A percentile compares a stretch with the other conserved stretches of the same genome.
Conservation (phyloP, 1,140 invertebrate species). For the Drosophila kikkawai region DNA sequence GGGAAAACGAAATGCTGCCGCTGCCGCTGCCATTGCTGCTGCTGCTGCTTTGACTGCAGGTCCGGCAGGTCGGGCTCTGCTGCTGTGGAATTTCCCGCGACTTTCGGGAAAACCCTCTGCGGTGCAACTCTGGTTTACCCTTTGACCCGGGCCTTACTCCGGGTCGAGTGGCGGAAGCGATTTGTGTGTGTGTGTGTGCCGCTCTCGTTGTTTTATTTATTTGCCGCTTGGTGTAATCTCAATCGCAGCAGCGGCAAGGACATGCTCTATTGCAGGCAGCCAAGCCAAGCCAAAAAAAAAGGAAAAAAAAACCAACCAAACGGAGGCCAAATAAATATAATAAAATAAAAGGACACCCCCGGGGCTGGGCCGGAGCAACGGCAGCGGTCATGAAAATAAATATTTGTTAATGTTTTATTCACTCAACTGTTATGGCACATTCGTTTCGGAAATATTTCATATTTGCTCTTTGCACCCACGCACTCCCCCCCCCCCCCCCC, state of each 20-base stretch:
- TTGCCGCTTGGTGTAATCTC: conserved; percentile 73
- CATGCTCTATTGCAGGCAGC: conserved; percentile 36
- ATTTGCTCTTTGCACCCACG: conserved; percentile 34
- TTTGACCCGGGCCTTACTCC: conserved; percentile 33
- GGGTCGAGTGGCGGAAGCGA: conserved; percentile 51
- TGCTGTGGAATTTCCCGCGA: conserved; percentile 28
- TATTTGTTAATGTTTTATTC: conserved; percentile 67
- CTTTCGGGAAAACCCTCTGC: conserved; percentile 27
- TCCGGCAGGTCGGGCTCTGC: conserved; percentile 7
- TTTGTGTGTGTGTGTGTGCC: conserved; percentile 38
- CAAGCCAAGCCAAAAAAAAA: background rate
- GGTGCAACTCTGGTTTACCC: conserved; percentile 29
- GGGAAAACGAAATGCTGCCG: conserved; percentile 32
- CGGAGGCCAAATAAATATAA: conserved; percentile 43
- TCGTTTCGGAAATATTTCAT: conserved; percentile 62
- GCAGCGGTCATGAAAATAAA: conserved; percentile 52
- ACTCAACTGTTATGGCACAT: conserved; percentile 56
- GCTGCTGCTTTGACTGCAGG: conserved; percentile 25
- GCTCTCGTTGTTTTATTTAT: conserved; percentile 66
- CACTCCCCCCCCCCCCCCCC: background rate
- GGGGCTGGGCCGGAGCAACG: conserved; percentile 18
- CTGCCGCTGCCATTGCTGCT: conserved; percentile 11
- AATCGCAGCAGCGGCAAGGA: conserved; percentile 51
- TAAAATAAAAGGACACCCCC: conserved; percentile 55
- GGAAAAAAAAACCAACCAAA: conserved; percentile 5